A percentile compares a stretch with the other conserved stretches of the same genome.
Evolutionary conservation across 2,888 invertebrate species (phyloP).

Genomic region (Tigriopus californicus): DNA sequence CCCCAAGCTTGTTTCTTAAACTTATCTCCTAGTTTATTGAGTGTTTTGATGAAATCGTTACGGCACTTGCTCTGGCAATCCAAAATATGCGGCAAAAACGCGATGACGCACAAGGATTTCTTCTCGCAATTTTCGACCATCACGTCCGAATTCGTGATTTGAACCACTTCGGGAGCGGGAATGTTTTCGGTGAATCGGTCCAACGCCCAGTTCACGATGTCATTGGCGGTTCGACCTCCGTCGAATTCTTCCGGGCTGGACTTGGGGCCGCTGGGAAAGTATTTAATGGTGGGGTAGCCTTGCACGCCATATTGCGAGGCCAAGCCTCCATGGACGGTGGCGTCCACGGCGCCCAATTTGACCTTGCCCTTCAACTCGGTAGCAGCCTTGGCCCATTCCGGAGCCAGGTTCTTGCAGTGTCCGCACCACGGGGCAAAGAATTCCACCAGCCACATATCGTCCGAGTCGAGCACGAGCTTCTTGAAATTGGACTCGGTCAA

Average conservation of each 20-base stretch:
- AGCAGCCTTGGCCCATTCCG: constrained; percentile 91
- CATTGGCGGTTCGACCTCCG: constrained; percentile 71
- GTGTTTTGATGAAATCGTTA: constrained; percentile 55
- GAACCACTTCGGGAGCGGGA: constrained; percentile 61
- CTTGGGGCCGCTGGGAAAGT: constrained; percentile 58
- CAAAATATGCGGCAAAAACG: constrained; percentile 80
- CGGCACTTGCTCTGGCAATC: constrained; percentile 88
- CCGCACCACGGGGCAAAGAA: constrained; percentile 96
- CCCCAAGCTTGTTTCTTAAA: constrained; percentile 65
- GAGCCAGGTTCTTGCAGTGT: constrained; percentile 87
- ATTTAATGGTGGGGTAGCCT: constrained; percentile 93
- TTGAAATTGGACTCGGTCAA: constrained; percentile 92
- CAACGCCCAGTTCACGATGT: constrained; percentile 74
- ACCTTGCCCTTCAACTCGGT: constrained; percentile 63
- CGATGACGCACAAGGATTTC: constrained; percentile 72
- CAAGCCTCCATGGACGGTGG: constrained; percentile 67
- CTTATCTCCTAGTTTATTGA: constrained; percentile 60
- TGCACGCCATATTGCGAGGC: constrained; percentile 66
- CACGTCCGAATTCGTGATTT: constrained; percentile 30
- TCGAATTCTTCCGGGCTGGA: constrained; percentile 50
- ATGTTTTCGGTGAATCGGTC: constrained; percentile 73
- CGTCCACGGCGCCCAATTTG: constrained; percentile 88
- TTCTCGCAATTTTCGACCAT: constrained; percentile 60
- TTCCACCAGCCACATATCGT: constrained; percentile 92
- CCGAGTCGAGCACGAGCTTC: constrained; percentile 67